Conservation (phyloP, 2,888 invertebrate species). For the Cheilosia pagana region DNA sequence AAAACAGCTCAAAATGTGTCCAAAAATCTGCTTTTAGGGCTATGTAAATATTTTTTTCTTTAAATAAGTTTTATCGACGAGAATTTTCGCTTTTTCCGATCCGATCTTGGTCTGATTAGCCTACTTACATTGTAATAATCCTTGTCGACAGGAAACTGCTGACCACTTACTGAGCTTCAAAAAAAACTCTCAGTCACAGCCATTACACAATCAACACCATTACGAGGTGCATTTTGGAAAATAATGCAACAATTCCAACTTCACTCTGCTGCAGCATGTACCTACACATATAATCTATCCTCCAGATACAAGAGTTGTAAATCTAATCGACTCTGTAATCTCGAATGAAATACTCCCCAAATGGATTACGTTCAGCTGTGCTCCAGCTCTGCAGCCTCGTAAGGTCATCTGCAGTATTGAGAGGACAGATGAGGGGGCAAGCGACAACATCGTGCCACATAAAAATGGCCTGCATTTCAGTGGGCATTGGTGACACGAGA, state of each 20-base stretch:
- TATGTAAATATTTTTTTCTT: no score
- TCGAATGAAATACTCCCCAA: slow-evolving; percentile 41
- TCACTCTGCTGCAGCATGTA: slow-evolving; percentile 1
- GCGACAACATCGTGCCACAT: slow-evolving; percentile 32
- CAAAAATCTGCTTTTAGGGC: no score
- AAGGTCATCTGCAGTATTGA: slow-evolving; percentile 39
- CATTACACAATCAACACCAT: slow-evolving; percentile 32
- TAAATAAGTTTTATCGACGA: no score
- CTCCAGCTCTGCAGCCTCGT: slow-evolving; percentile 30
- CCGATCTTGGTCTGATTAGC: no score
- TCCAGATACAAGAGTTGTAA: slow-evolving; percentile 59
- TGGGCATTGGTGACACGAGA: slow-evolving; percentile 27
- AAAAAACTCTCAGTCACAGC: no score
- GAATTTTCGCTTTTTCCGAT: no score
- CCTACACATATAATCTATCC: slow-evolving; percentile 23
- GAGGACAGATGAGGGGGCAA: not conserved
- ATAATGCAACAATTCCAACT: slow-evolving; percentile 18
- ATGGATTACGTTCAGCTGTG: slow-evolving; percentile 54
- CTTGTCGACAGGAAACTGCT: no score
- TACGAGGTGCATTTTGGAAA: slow-evolving; percentile 23
- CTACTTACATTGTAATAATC: no score
- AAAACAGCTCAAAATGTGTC: no score
- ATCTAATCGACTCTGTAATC: slow-evolving; percentile 65
- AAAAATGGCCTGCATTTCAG: slow-evolving; percentile 14
- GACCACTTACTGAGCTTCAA: no score